Evolutionary conservation across 37 sponge, comb jelly and placozoan genomes (phyloP).

Genomic region (Oopsacas minuta): DNA sequence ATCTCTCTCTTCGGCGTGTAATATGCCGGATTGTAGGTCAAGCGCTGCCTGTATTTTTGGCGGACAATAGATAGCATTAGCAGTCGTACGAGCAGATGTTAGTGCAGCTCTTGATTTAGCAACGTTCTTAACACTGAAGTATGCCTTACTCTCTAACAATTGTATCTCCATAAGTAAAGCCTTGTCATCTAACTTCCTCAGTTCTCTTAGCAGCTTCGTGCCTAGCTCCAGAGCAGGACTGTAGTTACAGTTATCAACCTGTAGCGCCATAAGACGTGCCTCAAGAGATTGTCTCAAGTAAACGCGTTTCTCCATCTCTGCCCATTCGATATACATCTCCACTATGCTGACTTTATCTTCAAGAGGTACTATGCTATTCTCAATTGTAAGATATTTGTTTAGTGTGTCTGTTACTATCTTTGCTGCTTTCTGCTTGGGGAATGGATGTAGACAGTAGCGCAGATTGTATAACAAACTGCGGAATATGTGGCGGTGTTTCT

Average conservation of each 20-base stretch:
- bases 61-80: conserved; percentile 93
- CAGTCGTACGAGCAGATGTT: conserved; percentile 93
- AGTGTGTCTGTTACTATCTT: conserved; percentile 82
- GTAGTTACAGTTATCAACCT: conserved; percentile 45
- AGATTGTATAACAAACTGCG: neutral
- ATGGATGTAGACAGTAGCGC: conserved; percentile 31
- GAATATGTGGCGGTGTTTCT: conserved; percentile 1
- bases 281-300: conserved; percentile 89
- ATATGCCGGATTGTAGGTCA: conserved; percentile 84
- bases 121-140: conserved; percentile 73
- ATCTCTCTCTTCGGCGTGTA: conserved; percentile 93
- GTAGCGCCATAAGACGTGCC: conserved; percentile 54
- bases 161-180: conserved; percentile 85
- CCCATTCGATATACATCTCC: conserved; percentile 89
- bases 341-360: conserved; percentile 13
- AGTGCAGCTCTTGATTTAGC: conserved; percentile 78
- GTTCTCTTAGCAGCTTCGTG: conserved; percentile 56
- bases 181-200: conserved; percentile 97
- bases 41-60: conserved; percentile 85
- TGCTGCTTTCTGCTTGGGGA: conserved; percentile 93
- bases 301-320: conserved; percentile 69
- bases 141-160: conserved; percentile 82
- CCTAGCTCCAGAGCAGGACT: conserved; percentile 41
- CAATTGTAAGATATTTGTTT: conserved; percentile 70
- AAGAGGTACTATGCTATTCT: neutral